Evolutionary conservation across 1,140 invertebrate species (phyloP).

Genomic region (Apocrypta bakeri): DNA sequence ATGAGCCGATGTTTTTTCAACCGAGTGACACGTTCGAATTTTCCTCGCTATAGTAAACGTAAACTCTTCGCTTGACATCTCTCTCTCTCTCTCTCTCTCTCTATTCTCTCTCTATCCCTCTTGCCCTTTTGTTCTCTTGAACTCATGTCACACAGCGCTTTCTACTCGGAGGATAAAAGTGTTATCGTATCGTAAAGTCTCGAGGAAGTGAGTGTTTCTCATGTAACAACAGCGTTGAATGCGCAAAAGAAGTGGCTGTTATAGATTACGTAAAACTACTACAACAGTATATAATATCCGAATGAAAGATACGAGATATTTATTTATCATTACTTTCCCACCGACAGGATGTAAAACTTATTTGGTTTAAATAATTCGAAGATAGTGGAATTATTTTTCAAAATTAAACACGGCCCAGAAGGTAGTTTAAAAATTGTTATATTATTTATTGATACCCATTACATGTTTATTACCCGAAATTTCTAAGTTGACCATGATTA

Average conservation of each 20-base stretch:
- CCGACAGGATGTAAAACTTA: too few species aligned
- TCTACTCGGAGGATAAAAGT: slow-evolving; percentile 31
- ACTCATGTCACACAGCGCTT: not conserved
- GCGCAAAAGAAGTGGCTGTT: slow-evolving; percentile 16
- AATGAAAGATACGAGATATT: too few species aligned
- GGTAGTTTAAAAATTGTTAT: too few species aligned
- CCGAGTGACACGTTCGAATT: slow-evolving; percentile 42
- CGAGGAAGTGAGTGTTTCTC: not conserved
- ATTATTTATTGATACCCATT: too few species aligned
- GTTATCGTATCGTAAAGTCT: slow-evolving; percentile 39
- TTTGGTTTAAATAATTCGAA: too few species aligned
- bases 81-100: too few species aligned
- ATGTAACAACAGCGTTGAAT: slow-evolving; percentile 30
- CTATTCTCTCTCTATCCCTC: not conserved
- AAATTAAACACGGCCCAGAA: too few species aligned
- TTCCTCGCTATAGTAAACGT: slow-evolving; percentile 7
- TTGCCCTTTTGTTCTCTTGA: not conserved
- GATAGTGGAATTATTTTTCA: too few species aligned
- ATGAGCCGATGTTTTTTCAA: slow-evolving; percentile 41
- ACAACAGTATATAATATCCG: too few species aligned
- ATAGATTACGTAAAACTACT: not conserved
- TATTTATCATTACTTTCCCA: too few species aligned
- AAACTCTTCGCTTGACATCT: not conserved
- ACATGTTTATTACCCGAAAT: too few species aligned
- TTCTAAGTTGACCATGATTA: too few species aligned